These are phyloP conservation scores for Coptodon bakossiorum DNA, from an alignment of 2,113 vertebrate species.

Conservation along the genomic window DNA sequence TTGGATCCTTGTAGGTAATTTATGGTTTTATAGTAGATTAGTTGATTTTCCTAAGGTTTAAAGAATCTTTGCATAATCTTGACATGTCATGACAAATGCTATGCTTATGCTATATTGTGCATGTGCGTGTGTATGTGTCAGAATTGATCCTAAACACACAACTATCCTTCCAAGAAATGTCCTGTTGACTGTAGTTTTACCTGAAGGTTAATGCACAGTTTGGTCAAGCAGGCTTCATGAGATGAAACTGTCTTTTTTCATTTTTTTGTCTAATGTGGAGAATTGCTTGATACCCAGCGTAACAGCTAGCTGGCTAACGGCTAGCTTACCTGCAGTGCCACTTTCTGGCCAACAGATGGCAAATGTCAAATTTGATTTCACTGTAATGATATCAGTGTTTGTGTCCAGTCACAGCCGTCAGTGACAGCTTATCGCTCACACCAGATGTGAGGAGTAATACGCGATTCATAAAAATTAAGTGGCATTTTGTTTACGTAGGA, in stretches of 20 bases:
- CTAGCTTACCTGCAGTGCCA: background rate
- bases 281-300: background rate
- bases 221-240: background rate
- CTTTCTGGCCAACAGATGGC: background rate
- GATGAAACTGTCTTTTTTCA: background rate
- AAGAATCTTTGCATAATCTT: background rate
- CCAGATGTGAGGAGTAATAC: background rate
- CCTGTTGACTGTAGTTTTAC: background rate
- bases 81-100: background rate
- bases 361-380: background rate
- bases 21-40: background rate
- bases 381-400: background rate
- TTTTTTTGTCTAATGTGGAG: background rate
- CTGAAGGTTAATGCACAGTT: background rate
- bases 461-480: background rate
- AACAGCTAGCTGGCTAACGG: background rate
- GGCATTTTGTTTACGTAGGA: background rate
- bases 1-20: background rate
- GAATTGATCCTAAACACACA: background rate
- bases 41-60: background rate
- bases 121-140: background rate
- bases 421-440: background rate
- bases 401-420: background rate
- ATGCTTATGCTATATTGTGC: background rate
- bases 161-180: background rate